Conservation (phyloP, 2,888 invertebrate species). For the Proisotoma minuta region DNA sequence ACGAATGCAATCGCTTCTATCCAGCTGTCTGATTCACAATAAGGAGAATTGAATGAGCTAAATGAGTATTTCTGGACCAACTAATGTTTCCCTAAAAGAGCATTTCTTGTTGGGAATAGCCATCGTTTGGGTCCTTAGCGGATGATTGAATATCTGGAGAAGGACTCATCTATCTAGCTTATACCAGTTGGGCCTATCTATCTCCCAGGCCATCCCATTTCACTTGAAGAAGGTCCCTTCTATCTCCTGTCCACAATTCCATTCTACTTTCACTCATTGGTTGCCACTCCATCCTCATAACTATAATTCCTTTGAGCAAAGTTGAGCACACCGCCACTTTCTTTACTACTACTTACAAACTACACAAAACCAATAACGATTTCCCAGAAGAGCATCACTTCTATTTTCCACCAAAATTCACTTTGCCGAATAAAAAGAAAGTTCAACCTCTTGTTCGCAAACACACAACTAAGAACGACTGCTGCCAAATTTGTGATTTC, state of each 20-base stretch:
- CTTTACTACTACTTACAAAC: constrained; percentile 5
- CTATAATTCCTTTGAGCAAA: constrained; percentile 19
- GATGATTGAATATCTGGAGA: constrained; percentile 6
- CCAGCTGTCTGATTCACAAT: too few relatives aligned
- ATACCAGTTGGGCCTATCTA: not conserved
- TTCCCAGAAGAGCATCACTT: constrained; percentile 15
- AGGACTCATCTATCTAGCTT: constrained; percentile 2
- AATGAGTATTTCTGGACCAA: constrained; percentile 3
- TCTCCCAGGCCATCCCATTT: constrained; percentile 2
- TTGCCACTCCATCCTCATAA: constrained; percentile 14
- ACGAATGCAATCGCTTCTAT: too few relatives aligned
- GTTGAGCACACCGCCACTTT: constrained; percentile 12
- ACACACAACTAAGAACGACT: not conserved
- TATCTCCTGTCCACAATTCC: not conserved
- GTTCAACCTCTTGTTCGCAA: constrained; percentile 15
- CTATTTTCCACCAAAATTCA: constrained; percentile 13
- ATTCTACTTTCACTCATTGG: not conserved
- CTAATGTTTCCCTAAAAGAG: constrained; percentile 1
- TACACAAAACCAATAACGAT: constrained; percentile 16
- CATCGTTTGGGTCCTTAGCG: too few relatives aligned
- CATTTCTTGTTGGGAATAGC: not conserved
- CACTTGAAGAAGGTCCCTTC: too few relatives aligned
- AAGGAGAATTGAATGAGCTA: not conserved
- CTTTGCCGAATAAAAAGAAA: constrained; percentile 8
- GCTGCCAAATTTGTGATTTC: constrained; percentile 14